These are phyloP conservation scores for Oscheius sp. DNA, from an alignment of 2,888 invertebrate genomes.

Conservation along the genomic window DNA sequence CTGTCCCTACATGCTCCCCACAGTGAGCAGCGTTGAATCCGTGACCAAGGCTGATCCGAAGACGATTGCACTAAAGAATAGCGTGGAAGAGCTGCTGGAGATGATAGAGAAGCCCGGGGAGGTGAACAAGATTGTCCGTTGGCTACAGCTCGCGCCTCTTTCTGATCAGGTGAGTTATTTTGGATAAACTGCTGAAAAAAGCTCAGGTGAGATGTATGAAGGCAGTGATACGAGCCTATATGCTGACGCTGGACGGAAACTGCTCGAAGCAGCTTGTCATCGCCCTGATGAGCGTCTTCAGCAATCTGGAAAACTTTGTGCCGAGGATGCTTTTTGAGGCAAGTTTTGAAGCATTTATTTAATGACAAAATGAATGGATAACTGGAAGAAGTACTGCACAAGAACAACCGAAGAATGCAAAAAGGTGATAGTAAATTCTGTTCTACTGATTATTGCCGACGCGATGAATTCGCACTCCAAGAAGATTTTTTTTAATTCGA, in stretches of 20 bases:
- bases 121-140: not conserved
- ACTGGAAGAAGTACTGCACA: too few species aligned
- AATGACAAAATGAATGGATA: too few species aligned
- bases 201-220: constrained; percentile 27
- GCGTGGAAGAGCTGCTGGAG: not conserved
- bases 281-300: constrained; percentile 25
- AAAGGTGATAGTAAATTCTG: too few species aligned
- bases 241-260: constrained; percentile 26
- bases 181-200: not conserved
- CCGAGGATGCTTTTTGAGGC: constrained; percentile 42
- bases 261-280: not conserved
- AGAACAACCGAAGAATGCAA: too few species aligned
- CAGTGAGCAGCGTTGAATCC: constrained; percentile 44
- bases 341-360: not conserved
- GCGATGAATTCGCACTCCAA: too few species aligned
- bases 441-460: too few species aligned
- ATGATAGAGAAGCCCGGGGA: not conserved
- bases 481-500: too few species aligned
- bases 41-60: constrained; percentile 31
- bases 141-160: constrained; percentile 9
- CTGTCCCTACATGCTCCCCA: constrained; percentile 54
- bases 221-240: constrained; percentile 14
- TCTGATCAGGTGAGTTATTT: constrained; percentile 27
- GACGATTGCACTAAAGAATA: not conserved
- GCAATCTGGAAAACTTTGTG: constrained; percentile 30